Evolutionary conservation across 2,113 vertebrate species (phyloP).

Genomic region (Podocnemis expansa): DNA sequence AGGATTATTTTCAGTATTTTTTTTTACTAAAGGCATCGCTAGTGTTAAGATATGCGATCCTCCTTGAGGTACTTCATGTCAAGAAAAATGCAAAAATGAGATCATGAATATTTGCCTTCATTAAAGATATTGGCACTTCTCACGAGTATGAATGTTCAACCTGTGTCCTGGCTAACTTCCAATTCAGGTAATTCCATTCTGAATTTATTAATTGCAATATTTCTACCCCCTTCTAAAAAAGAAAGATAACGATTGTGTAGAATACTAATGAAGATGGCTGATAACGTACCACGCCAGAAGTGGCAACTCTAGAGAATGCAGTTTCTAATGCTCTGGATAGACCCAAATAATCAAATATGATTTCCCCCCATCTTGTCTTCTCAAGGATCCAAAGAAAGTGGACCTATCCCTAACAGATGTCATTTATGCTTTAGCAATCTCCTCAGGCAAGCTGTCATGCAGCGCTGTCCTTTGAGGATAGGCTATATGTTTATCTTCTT

Average conservation of each 20-base stretch:
- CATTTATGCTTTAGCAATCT: neutral
- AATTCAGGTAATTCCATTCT: neutral
- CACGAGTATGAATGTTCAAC: neutral
- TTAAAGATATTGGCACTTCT: neutral
- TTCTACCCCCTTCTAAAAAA: neutral
- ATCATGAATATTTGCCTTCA: neutral
- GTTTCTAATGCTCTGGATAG: neutral
- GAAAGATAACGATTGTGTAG: neutral
- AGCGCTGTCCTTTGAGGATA: accelerated
- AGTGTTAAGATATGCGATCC: neutral
- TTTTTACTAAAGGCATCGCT: neutral
- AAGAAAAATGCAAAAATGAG: neutral
- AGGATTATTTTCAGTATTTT: neutral
- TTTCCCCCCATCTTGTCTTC: neutral
- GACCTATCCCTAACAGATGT: neutral
- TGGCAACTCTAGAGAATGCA: neutral
- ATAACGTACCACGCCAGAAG: accelerated
- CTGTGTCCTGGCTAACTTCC: neutral
- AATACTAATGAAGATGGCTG: neutral
- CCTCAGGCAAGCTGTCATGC: accelerated
- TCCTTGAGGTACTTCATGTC: neutral
- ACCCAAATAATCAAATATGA: neutral
- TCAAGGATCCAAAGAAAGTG: neutral
- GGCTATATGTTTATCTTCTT: neutral
- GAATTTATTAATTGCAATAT: neutral